These are phyloP conservation scores for Actias luna DNA, from an alignment of 2,888 invertebrate species.

Conservation along the genomic window DNA sequence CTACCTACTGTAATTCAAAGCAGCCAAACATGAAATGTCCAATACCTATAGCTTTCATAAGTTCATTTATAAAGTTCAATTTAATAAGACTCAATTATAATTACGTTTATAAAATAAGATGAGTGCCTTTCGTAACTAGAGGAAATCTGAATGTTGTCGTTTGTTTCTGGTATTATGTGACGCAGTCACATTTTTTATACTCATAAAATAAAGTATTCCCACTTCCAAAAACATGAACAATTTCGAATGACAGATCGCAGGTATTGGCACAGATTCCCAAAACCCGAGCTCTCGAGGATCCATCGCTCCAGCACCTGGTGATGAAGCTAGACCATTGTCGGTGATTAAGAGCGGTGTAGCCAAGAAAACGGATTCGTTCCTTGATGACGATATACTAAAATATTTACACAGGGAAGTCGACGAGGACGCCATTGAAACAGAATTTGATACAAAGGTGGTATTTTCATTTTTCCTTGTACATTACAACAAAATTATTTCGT, in stretches of 20 bases:
- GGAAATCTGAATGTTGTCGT: too few species aligned
- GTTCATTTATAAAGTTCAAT: too few species aligned
- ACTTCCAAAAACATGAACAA: not conserved
- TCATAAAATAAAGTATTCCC: too few species aligned
- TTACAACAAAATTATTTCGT: too few species aligned
- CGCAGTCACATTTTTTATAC: too few species aligned
- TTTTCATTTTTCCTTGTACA: not conserved
- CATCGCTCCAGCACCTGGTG: conserved; percentile 73
- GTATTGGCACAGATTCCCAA: conserved; percentile 84
- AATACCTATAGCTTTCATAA: too few species aligned
- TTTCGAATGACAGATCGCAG: conserved; percentile 68
- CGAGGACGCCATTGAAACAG: conserved; percentile 85
- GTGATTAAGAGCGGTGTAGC: conserved; percentile 45
- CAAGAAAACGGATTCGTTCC: conserved; percentile 67
- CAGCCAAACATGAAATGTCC: too few species aligned
- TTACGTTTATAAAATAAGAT: too few species aligned
- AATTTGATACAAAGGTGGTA: conserved; percentile 84
- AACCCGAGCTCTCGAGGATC: conserved; percentile 86
- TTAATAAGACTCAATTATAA: too few species aligned
- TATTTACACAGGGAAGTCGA: conserved; percentile 85
- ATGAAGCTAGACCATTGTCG: conserved; percentile 52
- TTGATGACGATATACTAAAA: conserved; percentile 84
- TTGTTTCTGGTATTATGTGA: too few species aligned
- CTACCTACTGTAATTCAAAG: too few species aligned
- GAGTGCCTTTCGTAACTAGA: too few species aligned